phyloP scores from a whole-genome alignment of 2,888 invertebrate species.

The Athripsodes cinereus region DNA sequence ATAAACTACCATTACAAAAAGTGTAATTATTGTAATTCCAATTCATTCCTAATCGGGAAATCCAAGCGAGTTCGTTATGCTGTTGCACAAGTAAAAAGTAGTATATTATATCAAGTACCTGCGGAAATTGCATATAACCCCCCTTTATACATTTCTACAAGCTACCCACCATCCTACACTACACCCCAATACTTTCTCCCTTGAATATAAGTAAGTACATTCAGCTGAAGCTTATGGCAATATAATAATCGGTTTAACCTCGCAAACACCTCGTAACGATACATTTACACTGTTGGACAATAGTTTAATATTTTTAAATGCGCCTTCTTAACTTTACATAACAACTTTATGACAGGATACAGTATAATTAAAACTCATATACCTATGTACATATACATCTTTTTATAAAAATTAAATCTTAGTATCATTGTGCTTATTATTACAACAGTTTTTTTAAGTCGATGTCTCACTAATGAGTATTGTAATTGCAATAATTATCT shows the following conservation, averaged over 20 bases:
- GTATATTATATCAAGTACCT: background rate
- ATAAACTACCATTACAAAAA: too few species aligned
- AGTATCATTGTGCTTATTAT: too few species aligned
- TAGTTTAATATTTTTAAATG: too few species aligned
- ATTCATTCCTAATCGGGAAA: background rate
- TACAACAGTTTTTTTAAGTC: too few species aligned
- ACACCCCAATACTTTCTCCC: background rate
- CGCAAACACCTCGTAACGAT: constrained; percentile 4
- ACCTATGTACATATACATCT: too few species aligned
- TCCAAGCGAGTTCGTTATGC: background rate
- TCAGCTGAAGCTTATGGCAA: constrained; percentile 1
- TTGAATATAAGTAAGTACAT: background rate
- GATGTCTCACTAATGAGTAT: too few species aligned
- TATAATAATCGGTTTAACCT: constrained; percentile 5
- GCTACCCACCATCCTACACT: background rate
- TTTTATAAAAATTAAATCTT: too few species aligned
- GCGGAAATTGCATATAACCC: background rate
- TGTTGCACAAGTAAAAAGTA: background rate
- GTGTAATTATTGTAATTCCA: background rate
- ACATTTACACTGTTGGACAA: too few species aligned
- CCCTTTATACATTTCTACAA: background rate
- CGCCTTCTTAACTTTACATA: too few species aligned
- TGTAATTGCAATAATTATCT: too few species aligned
- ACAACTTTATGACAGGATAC: too few species aligned
- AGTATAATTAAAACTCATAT: too few species aligned